phyloP scores from a whole-genome alignment of 2,888 invertebrate genomes.

The Chloroclysta siterata region DNA sequence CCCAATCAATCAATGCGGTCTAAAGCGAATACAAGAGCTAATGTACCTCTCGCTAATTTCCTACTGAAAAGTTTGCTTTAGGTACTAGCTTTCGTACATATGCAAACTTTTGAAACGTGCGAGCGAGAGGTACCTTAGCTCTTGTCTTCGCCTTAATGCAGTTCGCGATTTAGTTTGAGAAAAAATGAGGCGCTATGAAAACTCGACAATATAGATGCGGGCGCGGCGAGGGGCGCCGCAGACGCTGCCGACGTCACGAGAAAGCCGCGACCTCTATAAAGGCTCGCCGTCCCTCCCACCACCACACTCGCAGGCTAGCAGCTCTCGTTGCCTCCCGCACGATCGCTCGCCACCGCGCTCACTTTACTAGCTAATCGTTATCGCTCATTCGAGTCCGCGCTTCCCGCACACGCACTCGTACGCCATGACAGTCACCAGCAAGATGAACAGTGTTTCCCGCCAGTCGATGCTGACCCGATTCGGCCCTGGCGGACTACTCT shows the following conservation, averaged over 20 bases:
- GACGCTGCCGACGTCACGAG: constrained; percentile 70
- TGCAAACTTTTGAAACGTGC: no score
- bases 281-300: constrained; percentile 72
- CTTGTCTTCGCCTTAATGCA: no score
- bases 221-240: constrained; percentile 53
- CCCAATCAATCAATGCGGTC: constrained; percentile 56
- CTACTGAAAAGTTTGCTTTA: no score
- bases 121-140: no score
- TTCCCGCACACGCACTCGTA: constrained; percentile 61
- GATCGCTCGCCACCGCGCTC: constrained; percentile 64
- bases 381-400: constrained; percentile 69
- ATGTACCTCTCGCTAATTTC: no score
- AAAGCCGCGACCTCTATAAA: constrained; percentile 81
- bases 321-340: constrained; percentile 62
- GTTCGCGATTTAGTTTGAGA: constrained; percentile 51
- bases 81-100: no score
- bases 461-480: constrained; percentile 77
- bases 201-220: constrained; percentile 49
- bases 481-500: constrained; percentile 79
- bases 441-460: constrained; percentile 83
- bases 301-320: constrained; percentile 73
- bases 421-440: constrained; percentile 81
- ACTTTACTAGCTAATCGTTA: constrained; percentile 46
- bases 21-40: no score
- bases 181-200: constrained; percentile 70